These are phyloP conservation scores for Myotis yumanensis DNA, from an alignment of 2,113 vertebrate species.

Conservation along the genomic window DNA sequence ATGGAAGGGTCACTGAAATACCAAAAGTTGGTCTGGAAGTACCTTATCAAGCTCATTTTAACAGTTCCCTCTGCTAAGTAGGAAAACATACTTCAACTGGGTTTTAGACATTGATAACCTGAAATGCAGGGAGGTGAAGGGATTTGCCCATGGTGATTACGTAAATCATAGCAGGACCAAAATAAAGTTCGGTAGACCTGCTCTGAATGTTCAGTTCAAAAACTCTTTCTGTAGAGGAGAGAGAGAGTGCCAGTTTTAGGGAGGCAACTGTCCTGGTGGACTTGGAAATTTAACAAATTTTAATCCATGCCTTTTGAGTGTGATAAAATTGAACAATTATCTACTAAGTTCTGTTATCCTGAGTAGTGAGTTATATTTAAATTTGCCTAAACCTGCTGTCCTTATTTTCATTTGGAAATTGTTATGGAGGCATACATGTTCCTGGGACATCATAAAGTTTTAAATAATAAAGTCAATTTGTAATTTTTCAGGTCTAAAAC, in stretches of 20 bases:
- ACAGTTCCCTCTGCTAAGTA: not conserved
- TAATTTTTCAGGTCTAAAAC: constrained; percentile 32
- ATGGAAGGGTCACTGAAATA: not conserved
- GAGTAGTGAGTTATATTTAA: constrained; percentile 12
- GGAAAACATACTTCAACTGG: not conserved
- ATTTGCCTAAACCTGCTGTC: constrained; percentile 39
- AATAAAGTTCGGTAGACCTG: constrained; percentile 27
- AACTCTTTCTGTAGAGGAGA: not conserved
- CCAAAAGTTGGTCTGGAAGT: not conserved
- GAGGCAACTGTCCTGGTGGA: not conserved
- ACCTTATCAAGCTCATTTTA: not conserved
- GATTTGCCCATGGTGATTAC: not conserved
- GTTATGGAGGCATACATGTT: not conserved
- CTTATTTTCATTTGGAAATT: constrained; percentile 27
- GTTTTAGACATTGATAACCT: not conserved
- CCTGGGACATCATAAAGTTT: constrained; percentile 11
- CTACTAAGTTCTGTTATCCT: not conserved
- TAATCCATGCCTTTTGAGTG: not conserved
- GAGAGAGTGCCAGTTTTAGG: not conserved
- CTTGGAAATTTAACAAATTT: not conserved
- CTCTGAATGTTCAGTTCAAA: not conserved
- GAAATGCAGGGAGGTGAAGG: not conserved
- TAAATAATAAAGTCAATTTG: constrained; percentile 17
- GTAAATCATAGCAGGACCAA: constrained; percentile 12
- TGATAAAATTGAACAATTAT: not conserved